Base-by-base conservation (phyloP, 23 tunicate species). In the Ascidia mentula region DNA sequence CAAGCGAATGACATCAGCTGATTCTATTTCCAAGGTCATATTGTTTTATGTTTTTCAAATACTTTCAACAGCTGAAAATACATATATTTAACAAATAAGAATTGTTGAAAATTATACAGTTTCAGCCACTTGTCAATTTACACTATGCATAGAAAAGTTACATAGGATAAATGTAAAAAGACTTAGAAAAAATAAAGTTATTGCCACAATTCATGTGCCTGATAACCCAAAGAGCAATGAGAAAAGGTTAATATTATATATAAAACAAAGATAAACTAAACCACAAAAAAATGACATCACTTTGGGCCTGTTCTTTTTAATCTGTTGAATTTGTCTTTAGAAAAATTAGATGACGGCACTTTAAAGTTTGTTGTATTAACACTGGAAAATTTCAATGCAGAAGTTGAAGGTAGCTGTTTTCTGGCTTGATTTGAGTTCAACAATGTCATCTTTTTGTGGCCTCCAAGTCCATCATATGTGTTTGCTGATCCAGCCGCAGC, bases 1-100 rank as follows among this genome's bases (percentile, higher is more conserved):
- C 36, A 94, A 72, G 32, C 98, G 72, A 31, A 94, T 87, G 24
- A 94, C 98, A 73, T 94, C 98, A 38, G 98, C 94, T 39, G 98
- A 94, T 84, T 94, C 98, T 59, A 94, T 94, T 76, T 94, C 98
- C 17, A 94, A 46, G 0, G 98, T 77, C 98, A 94, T 94, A 5
- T 0, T 85, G 69, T 53, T 53, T 53, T 53, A 53, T 53, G 13
- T 5, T 53, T 53, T 53, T 3, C 65, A 6, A 53, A 53, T 20
- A 26, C 65, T 53, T n/a, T n/a, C n/a, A n/a, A n/a, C n/a, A n/a
- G n/a, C n/a, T n/a, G n/a, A n/a, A n/a, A n/a, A n/a, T n/a, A n/a
- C n/a, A n/a, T n/a, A n/a, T n/a, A n/a, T n/a, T n/a, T n/a, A n/a
- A n/a, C n/a, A n/a, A n/a, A n/a, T n/a, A n/a, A n/a, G n/a, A n/a